Percentiles rank a stretch among this genome's conserved stretches.
Evolutionary conservation across 2,797 vertebrate genomes (phyloP).

Genomic region (Cirrhinus mrigala): DNA sequence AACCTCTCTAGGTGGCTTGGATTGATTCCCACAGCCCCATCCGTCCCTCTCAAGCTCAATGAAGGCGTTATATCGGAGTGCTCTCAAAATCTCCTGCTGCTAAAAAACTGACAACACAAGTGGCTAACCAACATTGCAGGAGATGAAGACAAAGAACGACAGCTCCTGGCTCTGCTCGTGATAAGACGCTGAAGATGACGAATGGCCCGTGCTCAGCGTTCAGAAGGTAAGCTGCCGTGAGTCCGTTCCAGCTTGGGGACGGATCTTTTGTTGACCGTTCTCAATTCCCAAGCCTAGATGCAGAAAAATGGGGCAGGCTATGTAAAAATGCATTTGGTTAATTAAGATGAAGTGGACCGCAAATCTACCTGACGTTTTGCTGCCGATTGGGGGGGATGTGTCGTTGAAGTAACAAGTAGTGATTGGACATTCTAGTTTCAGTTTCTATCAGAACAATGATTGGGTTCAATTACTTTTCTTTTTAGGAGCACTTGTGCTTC

Average conservation of each 20-base stretch:
- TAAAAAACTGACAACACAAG: conserved; percentile 7
- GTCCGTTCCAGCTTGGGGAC: conserved; percentile 4
- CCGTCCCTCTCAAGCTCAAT: conserved; percentile 11
- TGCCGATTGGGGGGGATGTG: conserved; percentile 7
- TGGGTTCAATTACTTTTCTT: background rate
- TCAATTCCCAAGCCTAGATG: conserved; percentile 40
- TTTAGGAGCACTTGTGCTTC: too few species aligned
- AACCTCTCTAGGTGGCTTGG: conserved; percentile 40
- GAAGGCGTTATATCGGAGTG: conserved; percentile 27
- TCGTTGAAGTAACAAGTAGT: background rate
- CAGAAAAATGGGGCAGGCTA: conserved; percentile 46
- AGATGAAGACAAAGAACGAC: conserved; percentile 40
- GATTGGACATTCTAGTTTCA: background rate
- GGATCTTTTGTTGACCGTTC: conserved; percentile 4
- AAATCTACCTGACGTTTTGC: conserved; percentile 54
- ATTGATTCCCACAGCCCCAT: conserved; percentile 11
- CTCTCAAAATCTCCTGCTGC: conserved; percentile 21
- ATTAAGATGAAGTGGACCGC: conserved; percentile 57
- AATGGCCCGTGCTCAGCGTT: conserved; percentile 33
- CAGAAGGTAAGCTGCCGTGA: conserved; percentile 42
- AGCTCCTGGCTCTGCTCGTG: conserved; percentile 8
- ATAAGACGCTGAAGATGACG: conserved; percentile 51
- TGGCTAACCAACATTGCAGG: conserved; percentile 42
- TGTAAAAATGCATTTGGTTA: conserved; percentile 48
- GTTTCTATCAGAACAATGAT: background rate